phyloP scores from a whole-genome alignment of 2,888 invertebrate genomes.

The Acleris holmiana region DNA sequence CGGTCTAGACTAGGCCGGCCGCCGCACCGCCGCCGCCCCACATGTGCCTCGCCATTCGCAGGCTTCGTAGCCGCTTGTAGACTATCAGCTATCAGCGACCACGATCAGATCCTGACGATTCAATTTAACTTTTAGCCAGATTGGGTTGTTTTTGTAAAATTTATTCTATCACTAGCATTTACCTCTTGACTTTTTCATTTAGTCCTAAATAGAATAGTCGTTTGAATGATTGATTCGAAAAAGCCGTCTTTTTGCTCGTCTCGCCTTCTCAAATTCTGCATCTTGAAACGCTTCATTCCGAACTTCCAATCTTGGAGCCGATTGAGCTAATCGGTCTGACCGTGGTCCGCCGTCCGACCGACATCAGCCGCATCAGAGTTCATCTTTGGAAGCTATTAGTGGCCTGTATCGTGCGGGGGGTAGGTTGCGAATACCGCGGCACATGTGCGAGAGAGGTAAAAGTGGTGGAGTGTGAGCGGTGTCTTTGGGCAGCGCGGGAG shows the following conservation, averaged over 20 bases:
- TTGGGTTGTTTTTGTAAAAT: slow-evolving; percentile 2
- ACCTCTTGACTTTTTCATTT: not conserved
- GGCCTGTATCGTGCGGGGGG: slow-evolving; percentile 28
- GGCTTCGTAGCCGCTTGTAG: slow-evolving; percentile 49
- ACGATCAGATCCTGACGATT: slow-evolving; percentile 33
- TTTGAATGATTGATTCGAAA: not conserved
- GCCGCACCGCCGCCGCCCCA: slow-evolving; percentile 65
- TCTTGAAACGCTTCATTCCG: not conserved
- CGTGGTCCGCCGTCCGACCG: slow-evolving; percentile 24
- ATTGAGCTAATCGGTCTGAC: slow-evolving; percentile 26
- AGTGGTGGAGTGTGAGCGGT: slow-evolving; percentile 72
- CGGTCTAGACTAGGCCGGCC: slow-evolving; percentile 51
- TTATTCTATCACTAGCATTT: not conserved
- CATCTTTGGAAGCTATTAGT: slow-evolving; percentile 32
- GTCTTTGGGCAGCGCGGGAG: slow-evolving; percentile 75
- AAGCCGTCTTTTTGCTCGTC: not conserved
- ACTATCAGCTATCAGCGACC: slow-evolving; percentile 39
- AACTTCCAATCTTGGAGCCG: slow-evolving; percentile 2
- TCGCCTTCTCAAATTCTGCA: not conserved
- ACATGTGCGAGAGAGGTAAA: slow-evolving; percentile 55
- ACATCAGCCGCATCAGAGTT: slow-evolving; percentile 23
- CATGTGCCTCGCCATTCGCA: slow-evolving; percentile 73
- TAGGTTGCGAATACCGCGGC: slow-evolving; percentile 58
- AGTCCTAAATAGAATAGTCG: not conserved
- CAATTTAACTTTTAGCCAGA: slow-evolving; percentile 8